Conservation (phyloP, 2,888 invertebrate species). For the Cephus nigrinus region DNA sequence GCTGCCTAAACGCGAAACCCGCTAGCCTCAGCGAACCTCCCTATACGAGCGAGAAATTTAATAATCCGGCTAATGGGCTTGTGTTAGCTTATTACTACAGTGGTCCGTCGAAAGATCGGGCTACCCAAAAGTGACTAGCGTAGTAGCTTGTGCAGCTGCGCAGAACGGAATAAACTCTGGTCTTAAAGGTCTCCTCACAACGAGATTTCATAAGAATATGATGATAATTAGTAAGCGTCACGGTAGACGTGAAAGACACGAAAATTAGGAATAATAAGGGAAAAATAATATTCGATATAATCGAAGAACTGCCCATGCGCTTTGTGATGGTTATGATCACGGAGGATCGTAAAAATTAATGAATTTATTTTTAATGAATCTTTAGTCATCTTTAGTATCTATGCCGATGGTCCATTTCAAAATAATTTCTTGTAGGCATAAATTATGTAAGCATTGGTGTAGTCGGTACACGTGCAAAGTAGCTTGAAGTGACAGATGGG, state of each 20-base stretch:
- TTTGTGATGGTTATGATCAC: background rate
- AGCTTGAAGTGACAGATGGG: no score
- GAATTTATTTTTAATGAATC: background rate
- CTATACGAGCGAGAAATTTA: conserved; percentile 64
- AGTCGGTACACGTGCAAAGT: no score
- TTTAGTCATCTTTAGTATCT: background rate
- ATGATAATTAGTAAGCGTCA: no score
- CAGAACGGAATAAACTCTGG: background rate
- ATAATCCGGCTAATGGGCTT: conserved; percentile 65
- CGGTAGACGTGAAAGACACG: no score
- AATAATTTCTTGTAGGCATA: background rate
- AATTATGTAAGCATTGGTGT: no score
- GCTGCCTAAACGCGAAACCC: conserved; percentile 65
- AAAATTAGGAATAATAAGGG: background rate
- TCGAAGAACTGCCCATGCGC: background rate
- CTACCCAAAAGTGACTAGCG: background rate
- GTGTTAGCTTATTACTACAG: conserved; percentile 57
- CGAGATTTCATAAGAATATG: background rate
- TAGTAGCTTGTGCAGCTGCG: background rate
- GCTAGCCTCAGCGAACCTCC: conserved; percentile 47
- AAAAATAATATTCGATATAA: background rate
- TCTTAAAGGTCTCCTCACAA: background rate
- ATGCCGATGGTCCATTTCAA: background rate
- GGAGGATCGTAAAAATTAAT: background rate
- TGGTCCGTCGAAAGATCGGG: background rate